A percentile compares a stretch with the other conserved stretches of the same genome.
Conservation (phyloP, 1,140 invertebrate species). For the Cydia pomonella region DNA sequence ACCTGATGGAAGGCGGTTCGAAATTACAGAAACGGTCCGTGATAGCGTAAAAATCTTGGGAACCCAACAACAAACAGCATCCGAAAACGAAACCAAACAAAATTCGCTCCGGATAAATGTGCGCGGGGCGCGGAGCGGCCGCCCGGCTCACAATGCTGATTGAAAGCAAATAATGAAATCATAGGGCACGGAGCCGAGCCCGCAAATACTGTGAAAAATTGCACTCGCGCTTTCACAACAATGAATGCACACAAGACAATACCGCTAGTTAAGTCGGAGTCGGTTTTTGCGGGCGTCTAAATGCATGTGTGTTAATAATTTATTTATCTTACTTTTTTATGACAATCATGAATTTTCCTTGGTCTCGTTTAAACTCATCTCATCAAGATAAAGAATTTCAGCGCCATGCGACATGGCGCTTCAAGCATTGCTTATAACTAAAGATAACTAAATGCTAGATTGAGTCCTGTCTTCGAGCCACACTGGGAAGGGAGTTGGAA, state of each 20-base stretch:
- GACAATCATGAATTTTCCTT: too few species aligned
- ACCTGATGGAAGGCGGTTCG: not conserved
- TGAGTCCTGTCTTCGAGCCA: too few species aligned
- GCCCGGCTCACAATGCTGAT: constrained; percentile 75
- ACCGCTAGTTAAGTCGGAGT: constrained; percentile 7
- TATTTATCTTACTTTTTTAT: not conserved
- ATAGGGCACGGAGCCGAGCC: constrained; percentile 68
- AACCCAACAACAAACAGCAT: constrained; percentile 73
- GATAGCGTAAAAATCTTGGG: constrained; percentile 63
- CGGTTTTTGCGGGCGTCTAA: not conserved
- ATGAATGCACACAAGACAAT: constrained; percentile 57
- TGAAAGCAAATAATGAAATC: constrained; percentile 81
- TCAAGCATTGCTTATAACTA: too few species aligned
- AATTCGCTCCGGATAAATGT: constrained; percentile 57
- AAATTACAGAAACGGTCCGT: constrained; percentile 36
- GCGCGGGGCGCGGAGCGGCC: constrained; percentile 40
- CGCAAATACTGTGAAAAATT: constrained; percentile 74
- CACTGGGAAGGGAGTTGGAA: too few species aligned
- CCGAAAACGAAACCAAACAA: constrained; percentile 78
- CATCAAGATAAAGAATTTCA: too few species aligned
- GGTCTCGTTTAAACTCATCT: too few species aligned
- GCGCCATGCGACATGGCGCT: too few species aligned
- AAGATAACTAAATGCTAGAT: too few species aligned
- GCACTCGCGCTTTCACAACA: constrained; percentile 52
- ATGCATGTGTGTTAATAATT: not conserved